Evolutionary conservation across 2,113 vertebrate genomes (phyloP).

Genomic region (Scalopus aquaticus): DNA sequence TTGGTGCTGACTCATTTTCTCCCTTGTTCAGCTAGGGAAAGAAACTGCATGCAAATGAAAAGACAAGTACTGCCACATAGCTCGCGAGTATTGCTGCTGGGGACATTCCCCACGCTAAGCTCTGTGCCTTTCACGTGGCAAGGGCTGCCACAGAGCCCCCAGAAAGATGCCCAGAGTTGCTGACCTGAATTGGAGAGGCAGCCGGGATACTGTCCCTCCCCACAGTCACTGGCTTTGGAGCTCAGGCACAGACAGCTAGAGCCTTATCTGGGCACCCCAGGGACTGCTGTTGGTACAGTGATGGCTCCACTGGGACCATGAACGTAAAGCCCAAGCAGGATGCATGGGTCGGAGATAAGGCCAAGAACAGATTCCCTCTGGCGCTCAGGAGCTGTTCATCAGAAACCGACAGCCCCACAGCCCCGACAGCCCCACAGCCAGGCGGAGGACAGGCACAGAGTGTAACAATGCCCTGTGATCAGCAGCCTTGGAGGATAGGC

Average conservation of each 20-base stretch:
- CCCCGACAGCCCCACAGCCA: constrained; percentile 81
- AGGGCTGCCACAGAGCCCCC: background rate
- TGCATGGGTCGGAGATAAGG: constrained; percentile 48
- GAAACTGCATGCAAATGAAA: background rate
- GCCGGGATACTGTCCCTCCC: background rate
- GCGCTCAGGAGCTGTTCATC: constrained; percentile 67
- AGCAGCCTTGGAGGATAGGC: background rate
- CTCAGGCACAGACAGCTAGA: background rate
- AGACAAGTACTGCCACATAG: background rate
- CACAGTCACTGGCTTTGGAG: background rate
- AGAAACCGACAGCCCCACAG: constrained; percentile 81
- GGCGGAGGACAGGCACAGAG: background rate
- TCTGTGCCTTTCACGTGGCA: background rate
- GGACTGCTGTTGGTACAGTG: constrained; percentile 45
- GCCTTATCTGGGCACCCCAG: constrained; percentile 78
- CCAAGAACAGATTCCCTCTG: constrained; percentile 73
- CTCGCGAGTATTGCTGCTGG: background rate
- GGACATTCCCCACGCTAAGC: background rate
- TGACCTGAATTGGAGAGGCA: background rate
- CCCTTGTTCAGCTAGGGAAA: background rate
- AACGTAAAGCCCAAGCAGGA: background rate
- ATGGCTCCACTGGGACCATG: constrained; percentile 58
- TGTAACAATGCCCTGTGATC: constrained; percentile 59
- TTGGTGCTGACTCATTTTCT: background rate
- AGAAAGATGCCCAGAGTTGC: background rate